Evolutionary conservation across 2,888 invertebrate genomes (phyloP), one percentile per base, ranked within the genome.

Genomic region (Idaea straminata): DNA sequence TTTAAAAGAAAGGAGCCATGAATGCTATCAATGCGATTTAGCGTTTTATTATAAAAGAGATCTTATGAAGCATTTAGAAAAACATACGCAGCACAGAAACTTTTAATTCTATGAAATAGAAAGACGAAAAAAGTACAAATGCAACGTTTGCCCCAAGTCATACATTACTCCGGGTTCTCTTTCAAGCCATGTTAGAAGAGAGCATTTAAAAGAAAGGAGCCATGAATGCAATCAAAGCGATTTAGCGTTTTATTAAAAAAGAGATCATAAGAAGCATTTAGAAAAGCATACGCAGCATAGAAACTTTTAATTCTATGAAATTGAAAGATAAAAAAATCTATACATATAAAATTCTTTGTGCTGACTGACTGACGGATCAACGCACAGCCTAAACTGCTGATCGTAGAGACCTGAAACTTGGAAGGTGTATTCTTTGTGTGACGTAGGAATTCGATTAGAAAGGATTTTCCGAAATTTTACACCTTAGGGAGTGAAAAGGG

Each of bases 221-320:
- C 94, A 90, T 15, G 88, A 91, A 15, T 94, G 94, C 62, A 88
- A 88, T 35, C 88, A 93, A 57, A 94, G 94, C 60, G 90, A 93
- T 38, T 75, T 91, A 3, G 93, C 93, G 0, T 94, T 94, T 69
- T 94, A 93, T 64, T 92, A 93, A 0, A 91, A 91, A 67, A 93
- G 94, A 63, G 93, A 94, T 5, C 75, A 94, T 35, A 94, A 93
- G 66, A 93, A 93, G 86, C 94, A 94, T 66, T 93, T 93, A 90
- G 93, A 93, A 0, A 93, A 92, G 13, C 94, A 94, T 60, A 93
- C 93, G 0, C 93, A 93, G 0, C 91, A 92, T 35, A 74, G 94
- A 15, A 94, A 47, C 47, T 47, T 47, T 47, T 47, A 47, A 47
- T 10, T 10, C 10, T 36, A 36, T 5, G 10, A 1, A 10, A 36